Conservation (phyloP, 2,888 invertebrate genomes). For the Eudemis profundana region DNA sequence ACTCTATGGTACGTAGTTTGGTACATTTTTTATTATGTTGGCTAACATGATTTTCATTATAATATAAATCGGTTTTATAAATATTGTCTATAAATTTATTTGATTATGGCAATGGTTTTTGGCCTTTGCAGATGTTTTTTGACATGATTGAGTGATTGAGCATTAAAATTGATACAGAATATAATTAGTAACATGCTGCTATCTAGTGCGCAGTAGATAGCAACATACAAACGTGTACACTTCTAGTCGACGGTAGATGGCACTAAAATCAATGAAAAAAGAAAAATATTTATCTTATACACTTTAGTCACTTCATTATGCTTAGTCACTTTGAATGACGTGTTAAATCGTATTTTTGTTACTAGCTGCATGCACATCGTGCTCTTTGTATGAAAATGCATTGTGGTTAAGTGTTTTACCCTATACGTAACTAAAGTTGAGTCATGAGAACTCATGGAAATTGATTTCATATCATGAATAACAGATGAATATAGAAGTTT, state of each 20-base stretch:
- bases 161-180: neutral
- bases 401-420: no score
- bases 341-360: neutral
- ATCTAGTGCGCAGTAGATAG: constrained; percentile 16
- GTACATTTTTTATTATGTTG: neutral
- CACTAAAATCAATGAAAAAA: neutral
- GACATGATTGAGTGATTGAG: neutral
- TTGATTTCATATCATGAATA: no score
- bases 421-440: no score
- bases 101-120: neutral
- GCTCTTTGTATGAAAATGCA: no score
- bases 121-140: neutral
- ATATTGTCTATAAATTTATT: neutral
- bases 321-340: no score
- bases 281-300: no score
- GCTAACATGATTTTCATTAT: neutral
- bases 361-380: no score
- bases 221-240: no score
- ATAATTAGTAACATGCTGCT: neutral
- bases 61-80: neutral
- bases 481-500: no score
- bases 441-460: no score
- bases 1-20: neutral
- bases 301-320: no score
- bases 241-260: constrained; percentile 23